A percentile compares a stretch with the other conserved stretches of the same genome.
phyloP scores from a whole-genome alignment of 2,113 vertebrate species.

The Rhea americana region DNA sequence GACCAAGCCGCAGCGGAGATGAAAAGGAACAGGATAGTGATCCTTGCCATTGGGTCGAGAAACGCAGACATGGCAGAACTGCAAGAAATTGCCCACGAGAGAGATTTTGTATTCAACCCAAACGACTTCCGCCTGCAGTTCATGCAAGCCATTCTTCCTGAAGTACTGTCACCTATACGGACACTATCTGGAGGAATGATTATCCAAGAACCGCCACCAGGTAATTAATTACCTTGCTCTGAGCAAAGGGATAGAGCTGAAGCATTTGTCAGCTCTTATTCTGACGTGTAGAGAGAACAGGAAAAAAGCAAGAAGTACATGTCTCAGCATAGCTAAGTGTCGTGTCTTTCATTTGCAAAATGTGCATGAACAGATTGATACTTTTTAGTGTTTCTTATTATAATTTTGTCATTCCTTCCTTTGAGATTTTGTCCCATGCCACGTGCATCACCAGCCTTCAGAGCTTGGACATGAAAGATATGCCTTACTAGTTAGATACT shows the following conservation, averaged over 20 bases:
- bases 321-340: not conserved
- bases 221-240: conserved; percentile 71
- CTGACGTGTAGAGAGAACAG: not conserved
- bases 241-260: not conserved
- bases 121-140: conserved; percentile 78
- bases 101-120: conserved; percentile 71
- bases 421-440: not conserved
- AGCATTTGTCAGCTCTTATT: not conserved
- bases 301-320: not conserved
- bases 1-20: conserved; percentile 76
- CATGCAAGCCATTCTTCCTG: conserved; percentile 70
- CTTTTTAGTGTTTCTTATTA: not conserved
- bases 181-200: conserved; percentile 79
- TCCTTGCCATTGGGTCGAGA: conserved; percentile 80
- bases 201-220: conserved; percentile 73
- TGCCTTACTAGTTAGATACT: not conserved
- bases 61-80: conserved; percentile 77
- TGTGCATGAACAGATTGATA: not conserved
- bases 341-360: not conserved
- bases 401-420: not conserved
- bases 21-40: conserved; percentile 79
- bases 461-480: not conserved
- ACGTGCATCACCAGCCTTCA: not conserved
- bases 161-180: conserved; percentile 76
- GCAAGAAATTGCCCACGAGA: conserved; percentile 81